Base-by-base conservation (phyloP, 2,888 invertebrate species). In the Willowsia nigromaculata region DNA sequence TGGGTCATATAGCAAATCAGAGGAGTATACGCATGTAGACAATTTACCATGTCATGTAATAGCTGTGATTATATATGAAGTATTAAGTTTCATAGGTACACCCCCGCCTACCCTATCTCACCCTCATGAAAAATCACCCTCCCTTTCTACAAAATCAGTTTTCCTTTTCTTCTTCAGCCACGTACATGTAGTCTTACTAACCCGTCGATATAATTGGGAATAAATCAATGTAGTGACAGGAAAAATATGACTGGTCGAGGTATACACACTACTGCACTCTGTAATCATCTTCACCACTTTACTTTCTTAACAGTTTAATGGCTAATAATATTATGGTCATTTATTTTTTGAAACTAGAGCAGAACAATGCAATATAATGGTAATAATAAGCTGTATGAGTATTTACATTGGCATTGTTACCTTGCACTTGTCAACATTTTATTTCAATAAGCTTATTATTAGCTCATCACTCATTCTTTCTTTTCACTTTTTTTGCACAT, bases 331-430 rank as follows among this genome's bases (percentile, higher is more conserved):
- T 18, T 22, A 53, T 22, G 18, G 53, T 53, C 53, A 53, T 62
- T 62, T 62, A 15, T 62, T 62, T n/a, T 62, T 62, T 11, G 15
- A 62, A 62, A 62, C 30, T 62, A 30, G 59, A 62, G 59, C 59
- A 62, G 30, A 62, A 62, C 59, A 62, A 62, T 62, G 59, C 59
- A 62, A 15, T 27, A 53, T 53, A 53, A 22, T 53, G 11, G 18
- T 53, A 53, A 53, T 53, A 53, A 53, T 53, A 53, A 3, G 3
- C 3, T 53, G 22, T n/a, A 2, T 4, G 6, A 9, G 53, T n/a
- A 6, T n/a, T n/a, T n/a, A 13, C 7, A 3, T 50, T 9, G 15
- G 15, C 37, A 37, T 37, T 4, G 15, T 27, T 62, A 27, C 27
- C 25, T 62, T 62, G 59, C 59, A 62, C 59, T 62, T 62, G 59